Percentiles rank a stretch among this genome's conserved stretches.
phyloP scores from a whole-genome alignment of 2,888 invertebrate genomes.

The Plutella xylostella region DNA sequence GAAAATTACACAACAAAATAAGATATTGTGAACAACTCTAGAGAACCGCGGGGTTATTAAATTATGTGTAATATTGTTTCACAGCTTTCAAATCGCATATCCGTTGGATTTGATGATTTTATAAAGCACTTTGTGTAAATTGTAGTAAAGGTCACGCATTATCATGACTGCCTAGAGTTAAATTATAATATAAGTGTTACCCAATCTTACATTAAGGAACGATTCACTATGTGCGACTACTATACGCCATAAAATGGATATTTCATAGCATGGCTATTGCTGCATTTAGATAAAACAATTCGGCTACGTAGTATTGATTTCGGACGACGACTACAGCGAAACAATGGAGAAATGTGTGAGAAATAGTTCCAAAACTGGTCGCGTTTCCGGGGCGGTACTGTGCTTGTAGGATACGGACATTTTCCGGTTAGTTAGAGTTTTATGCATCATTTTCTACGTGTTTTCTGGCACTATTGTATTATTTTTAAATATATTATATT shows the following conservation, averaged over 20 bases:
- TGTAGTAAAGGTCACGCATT: slow-evolving; percentile 48
- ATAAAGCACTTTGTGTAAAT: slow-evolving; percentile 50
- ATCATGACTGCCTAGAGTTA: slow-evolving; percentile 52
- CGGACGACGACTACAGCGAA: slow-evolving; percentile 59
- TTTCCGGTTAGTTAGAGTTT: too few species aligned
- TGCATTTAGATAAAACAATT: slow-evolving; percentile 64
- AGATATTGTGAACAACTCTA: neutral
- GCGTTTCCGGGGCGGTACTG: too few species aligned
- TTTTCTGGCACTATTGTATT: too few species aligned
- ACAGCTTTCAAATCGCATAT: slow-evolving; percentile 9
- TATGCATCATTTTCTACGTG: too few species aligned
- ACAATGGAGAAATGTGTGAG: slow-evolving; percentile 33
- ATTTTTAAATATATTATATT: too few species aligned
- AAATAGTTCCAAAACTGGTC: slow-evolving; percentile 43
- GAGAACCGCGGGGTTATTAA: neutral
- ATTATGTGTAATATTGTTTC: neutral
- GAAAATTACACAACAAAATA: too few species aligned
- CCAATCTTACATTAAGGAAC: slow-evolving; percentile 70
- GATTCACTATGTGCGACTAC: slow-evolving; percentile 70
- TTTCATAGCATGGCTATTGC: slow-evolving; percentile 61
- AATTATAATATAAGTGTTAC: slow-evolving; percentile 66
- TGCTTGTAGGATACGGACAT: too few species aligned
- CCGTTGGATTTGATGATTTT: slow-evolving; percentile 35
- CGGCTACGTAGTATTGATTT: slow-evolving; percentile 62
- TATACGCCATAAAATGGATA: slow-evolving; percentile 66